Evolutionary conservation across 2,797 vertebrate species (phyloP).

Genomic region (Sebastes variabilis): DNA sequence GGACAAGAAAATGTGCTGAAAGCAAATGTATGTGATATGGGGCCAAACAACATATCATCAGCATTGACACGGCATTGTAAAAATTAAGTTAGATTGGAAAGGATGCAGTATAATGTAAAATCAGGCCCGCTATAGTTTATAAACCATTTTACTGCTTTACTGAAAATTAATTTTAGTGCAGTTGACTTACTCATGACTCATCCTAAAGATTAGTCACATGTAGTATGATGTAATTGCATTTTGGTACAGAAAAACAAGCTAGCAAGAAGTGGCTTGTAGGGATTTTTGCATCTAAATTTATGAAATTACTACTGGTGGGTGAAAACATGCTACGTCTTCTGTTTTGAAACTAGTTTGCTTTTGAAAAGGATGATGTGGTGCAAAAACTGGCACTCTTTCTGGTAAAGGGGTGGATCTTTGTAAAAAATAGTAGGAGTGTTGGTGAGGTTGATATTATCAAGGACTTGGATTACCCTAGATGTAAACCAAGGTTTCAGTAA

Average conservation of each 20-base stretch:
- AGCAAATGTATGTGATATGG: not conserved
- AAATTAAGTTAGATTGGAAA: not conserved
- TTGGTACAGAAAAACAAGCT: not conserved
- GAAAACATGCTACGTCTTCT: not conserved
- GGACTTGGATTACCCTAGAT: not conserved
- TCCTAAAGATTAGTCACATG: constrained; percentile 7
- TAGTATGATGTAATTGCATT: constrained; percentile 18
- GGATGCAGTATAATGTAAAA: not conserved
- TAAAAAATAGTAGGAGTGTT: not conserved
- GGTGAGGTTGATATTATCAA: not conserved
- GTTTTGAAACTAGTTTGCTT: not conserved
- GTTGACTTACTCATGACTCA: constrained; percentile 5
- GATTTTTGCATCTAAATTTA: not conserved
- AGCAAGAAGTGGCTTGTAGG: not conserved
- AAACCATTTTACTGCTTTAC: not conserved
- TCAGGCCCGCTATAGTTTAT: not conserved
- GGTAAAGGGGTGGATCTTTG: too few relatives aligned
- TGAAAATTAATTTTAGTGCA: not conserved
- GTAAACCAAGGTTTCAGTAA: not conserved
- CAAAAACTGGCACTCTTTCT: not conserved
- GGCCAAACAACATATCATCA: not conserved
- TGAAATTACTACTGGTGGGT: not conserved
- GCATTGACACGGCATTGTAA: not conserved
- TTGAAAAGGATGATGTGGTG: not conserved
- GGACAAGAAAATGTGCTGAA: not conserved